These are phyloP conservation scores for Ariolimax columbianus DNA, from an alignment of 2,888 invertebrate species.

Conservation along the genomic window DNA sequence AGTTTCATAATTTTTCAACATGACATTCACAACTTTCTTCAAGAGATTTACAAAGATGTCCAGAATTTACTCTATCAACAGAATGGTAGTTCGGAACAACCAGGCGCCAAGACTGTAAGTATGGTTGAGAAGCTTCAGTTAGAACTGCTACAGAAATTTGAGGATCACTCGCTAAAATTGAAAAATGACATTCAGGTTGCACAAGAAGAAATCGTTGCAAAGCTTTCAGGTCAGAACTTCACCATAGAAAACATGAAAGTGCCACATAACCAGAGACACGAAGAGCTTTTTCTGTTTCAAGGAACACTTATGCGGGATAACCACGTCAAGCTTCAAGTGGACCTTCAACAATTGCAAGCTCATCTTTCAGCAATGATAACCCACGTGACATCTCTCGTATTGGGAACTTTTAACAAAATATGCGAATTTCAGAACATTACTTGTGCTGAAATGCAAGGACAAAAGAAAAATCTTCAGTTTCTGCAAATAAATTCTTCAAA, in stretches of 20 bases:
- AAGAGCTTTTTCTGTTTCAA: not conserved
- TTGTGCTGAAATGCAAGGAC: not conserved
- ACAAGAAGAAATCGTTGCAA: not conserved
- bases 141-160: not conserved
- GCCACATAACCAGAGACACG: not conserved
- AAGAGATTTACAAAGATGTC: not conserved
- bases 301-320: not conserved
- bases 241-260: not conserved
- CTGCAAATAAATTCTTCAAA: not conserved
- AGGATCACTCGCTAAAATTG: not conserved
- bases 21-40: not conserved
- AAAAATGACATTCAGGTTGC: not conserved
- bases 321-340: not conserved
- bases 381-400: not conserved
- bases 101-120: no score
- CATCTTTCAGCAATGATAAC: not conserved
- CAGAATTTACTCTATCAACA: not conserved
- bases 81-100: not conserved
- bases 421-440: conserved; percentile 16
- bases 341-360: not conserved
- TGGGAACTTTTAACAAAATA: not conserved
- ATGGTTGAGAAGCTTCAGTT: not conserved
- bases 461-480: not conserved
- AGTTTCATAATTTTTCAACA: not conserved
- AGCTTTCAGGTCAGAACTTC: not conserved